A percentile compares a stretch with the other conserved stretches of the same genome.
phyloP scores from a whole-genome alignment of 2,797 vertebrate genomes.

The Microcaecilia unicolor region DNA sequence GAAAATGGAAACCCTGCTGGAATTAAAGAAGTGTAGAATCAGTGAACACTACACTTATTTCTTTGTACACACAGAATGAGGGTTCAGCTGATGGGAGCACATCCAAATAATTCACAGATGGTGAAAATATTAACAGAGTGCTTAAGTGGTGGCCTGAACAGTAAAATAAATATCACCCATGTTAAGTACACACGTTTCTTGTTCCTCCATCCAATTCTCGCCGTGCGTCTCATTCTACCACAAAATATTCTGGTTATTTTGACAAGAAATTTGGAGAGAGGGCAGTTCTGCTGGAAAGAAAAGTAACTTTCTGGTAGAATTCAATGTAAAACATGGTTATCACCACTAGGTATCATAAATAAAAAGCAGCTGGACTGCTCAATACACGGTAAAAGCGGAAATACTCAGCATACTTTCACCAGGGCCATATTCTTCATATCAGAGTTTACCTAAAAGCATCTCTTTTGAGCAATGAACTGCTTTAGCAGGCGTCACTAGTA shows the following conservation, averaged over 20 bases:
- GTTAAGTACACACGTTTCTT: constrained; percentile 1
- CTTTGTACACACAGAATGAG: constrained; percentile 32
- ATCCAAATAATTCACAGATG: constrained; percentile 44
- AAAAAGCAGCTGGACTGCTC: no score
- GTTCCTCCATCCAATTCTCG: not conserved
- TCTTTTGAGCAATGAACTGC: no score
- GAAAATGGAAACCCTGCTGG: constrained; percentile 38
- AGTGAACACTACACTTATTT: constrained; percentile 24
- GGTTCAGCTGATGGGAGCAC: constrained; percentile 14
- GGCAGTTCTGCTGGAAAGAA: not conserved
- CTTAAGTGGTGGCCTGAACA: constrained; percentile 32
- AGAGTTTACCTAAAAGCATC: no score
- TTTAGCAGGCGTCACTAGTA: no score
- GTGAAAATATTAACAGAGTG: constrained; percentile 38
- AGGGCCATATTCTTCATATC: no score
- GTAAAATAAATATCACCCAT: constrained; percentile 28
- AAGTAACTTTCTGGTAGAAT: not conserved
- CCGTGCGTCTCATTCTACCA: constrained; percentile 1
- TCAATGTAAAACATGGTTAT: not conserved
- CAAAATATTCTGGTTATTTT: constrained; percentile 10
- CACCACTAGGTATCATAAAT: no score
- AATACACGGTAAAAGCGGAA: no score
- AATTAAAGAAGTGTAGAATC: constrained; percentile 36
- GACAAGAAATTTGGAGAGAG: constrained; percentile 10
- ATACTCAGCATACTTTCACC: no score